These are phyloP conservation scores for Mya arenaria DNA, from an alignment of 1,140 invertebrate genomes.

Conservation along the genomic window DNA sequence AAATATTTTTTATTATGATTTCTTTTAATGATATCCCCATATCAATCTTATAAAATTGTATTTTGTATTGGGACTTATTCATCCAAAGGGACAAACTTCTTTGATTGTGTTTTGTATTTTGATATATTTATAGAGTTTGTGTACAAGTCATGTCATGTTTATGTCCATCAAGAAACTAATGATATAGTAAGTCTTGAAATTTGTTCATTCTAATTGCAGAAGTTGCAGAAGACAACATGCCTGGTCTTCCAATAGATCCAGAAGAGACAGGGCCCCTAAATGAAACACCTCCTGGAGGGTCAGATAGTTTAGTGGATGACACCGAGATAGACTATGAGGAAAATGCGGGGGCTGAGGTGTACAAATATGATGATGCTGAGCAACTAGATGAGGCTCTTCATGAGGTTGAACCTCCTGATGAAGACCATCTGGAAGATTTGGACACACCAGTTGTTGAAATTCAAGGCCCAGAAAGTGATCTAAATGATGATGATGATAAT, in stretches of 20 bases:
- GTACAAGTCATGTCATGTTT: not conserved
- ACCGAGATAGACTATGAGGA: not conserved
- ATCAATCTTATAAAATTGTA: too few species aligned
- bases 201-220: constrained; percentile 8
- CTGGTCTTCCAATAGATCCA: constrained; percentile 40
- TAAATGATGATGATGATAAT: constrained; percentile 3
- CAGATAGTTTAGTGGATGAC: constrained; percentile 23
- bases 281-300: constrained; percentile 28
- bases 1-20: too few species aligned
- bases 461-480: not conserved
- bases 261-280: constrained; percentile 18
- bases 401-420: constrained; percentile 51
- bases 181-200: not conserved
- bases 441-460: not conserved
- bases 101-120: not conserved
- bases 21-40: too few species aligned
- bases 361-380: constrained; percentile 31
- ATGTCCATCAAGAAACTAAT: not conserved
- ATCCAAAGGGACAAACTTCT: too few species aligned
- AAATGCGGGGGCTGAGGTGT: not conserved
- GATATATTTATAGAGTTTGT: not conserved
- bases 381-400: constrained; percentile 11
- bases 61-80: too few species aligned
- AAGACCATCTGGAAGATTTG: constrained; percentile 43
- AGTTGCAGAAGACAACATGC: constrained; percentile 13